A percentile compares a stretch with the other conserved stretches of the same genome.
phyloP scores from a whole-genome alignment of 2,113 vertebrate genomes.

The Prietella phreatophila region DNA sequence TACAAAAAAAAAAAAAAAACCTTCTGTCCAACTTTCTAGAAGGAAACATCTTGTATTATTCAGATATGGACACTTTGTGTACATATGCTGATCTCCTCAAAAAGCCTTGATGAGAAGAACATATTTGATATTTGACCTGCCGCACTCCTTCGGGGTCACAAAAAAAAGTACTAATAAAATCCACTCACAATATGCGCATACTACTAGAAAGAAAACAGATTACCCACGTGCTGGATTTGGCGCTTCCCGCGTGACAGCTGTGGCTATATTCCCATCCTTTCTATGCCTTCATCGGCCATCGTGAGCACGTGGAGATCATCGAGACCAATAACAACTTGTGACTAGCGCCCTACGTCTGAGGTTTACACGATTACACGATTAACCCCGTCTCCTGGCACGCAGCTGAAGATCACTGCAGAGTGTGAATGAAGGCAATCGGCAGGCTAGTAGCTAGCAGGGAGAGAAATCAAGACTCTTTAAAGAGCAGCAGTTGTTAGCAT shows the following conservation, averaged over 20 bases:
- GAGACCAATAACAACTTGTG: not conserved
- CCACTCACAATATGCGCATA: not conserved
- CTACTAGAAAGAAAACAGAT: not conserved
- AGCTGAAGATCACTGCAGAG: not conserved
- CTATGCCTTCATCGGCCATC: not conserved
- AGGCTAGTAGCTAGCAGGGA: not conserved
- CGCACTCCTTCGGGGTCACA: not conserved
- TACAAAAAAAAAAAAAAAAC: conserved; percentile 22
- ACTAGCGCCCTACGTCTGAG: not conserved
- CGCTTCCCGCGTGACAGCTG: not conserved
- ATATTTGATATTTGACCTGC: not conserved
- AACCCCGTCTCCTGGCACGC: not conserved
- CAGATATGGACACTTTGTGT: not conserved
- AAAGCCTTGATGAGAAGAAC: not conserved
- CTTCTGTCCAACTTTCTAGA: conserved; percentile 25
- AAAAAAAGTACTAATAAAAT: not conserved
- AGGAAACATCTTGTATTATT: not conserved
- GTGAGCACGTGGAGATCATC: not conserved
- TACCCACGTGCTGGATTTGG: not conserved
- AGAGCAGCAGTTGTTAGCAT: conserved; percentile 15
- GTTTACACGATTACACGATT: not conserved
- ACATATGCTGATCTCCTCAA: not conserved
- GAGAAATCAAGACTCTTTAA: not conserved
- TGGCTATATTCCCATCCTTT: not conserved
- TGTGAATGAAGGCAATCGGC: not conserved